Evolutionary conservation across 2,888 invertebrate species (phyloP), one percentile per base, ranked within the genome.

Genomic region (Microdon myrmicae): DNA sequence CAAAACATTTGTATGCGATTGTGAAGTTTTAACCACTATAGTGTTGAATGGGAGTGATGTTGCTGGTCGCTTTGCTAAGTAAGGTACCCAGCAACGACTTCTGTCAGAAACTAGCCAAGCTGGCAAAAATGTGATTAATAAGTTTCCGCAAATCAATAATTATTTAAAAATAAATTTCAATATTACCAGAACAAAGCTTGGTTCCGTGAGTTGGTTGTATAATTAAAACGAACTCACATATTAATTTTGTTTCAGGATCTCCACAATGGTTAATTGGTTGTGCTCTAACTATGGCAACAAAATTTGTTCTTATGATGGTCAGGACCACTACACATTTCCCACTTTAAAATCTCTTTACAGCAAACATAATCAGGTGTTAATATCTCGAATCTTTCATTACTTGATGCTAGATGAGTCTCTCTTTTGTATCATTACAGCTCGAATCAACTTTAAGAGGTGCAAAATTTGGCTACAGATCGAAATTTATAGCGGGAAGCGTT

Each of bases 391-490:
- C 19, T 44, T 25, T 13, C n/a, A n/a, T n/a, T n/a, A n/a, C n/a
- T n/a, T n/a, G n/a, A n/a, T n/a, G n/a, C n/a, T n/a, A 17, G 3
- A 10, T 3, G 23, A 2, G 14, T 6, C 16, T 26, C 35, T 17
- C 3, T 31, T 29, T 34, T 32, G 2, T 32, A n/a, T n/a, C n/a
- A n/a, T 67, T 74, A 54, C 68, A 86, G 75, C 87, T 96, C 2
- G 93, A 94, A 79, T 73, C 81, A 4, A 82, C 85, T 68, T 79
- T 99, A 55, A 82, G 91, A 51, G 79, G 85, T 16, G 86, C 89
- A 56, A 89, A 90, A 45, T 93, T 94, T 80, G 93, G 93, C 0
- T 94, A 97, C 79, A 84, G 97, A 68, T 91, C 96, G 0, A 90
- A 89, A 72, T 96, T 90, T 70, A 93, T 96, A 56, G 85, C 86